Percentiles rank a stretch among this genome's conserved stretches.
phyloP scores from a whole-genome alignment of 2,888 invertebrate species.

The Eupsilia transversa region DNA sequence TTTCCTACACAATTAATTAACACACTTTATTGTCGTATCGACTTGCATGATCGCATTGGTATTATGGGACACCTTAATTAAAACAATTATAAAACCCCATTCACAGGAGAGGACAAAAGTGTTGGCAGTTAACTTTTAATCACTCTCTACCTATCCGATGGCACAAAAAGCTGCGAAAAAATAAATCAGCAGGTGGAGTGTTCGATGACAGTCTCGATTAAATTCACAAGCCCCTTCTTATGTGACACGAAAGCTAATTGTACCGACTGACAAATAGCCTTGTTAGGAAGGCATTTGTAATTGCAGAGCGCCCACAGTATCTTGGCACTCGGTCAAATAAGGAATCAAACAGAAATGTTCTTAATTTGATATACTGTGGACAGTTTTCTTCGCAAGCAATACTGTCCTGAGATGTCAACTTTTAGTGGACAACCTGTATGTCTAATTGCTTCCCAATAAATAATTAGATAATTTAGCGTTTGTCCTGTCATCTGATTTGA shows the following conservation, averaged over 20 bases:
- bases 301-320: constrained; percentile 29
- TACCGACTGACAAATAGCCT: constrained; percentile 64
- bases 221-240: constrained; percentile 57
- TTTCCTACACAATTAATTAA: background rate
- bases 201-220: constrained; percentile 64
- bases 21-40: background rate
- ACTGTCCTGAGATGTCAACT: background rate
- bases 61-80: constrained; percentile 17
- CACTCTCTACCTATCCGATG: constrained; percentile 27
- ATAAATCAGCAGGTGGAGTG: constrained; percentile 67
- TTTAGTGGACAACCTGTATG: constrained; percentile 29
- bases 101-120: constrained; percentile 31
- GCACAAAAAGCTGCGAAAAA: constrained; percentile 49
- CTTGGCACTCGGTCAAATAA: constrained; percentile 28
- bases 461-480: constrained; percentile 20
- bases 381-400: constrained; percentile 7
- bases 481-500: background rate
- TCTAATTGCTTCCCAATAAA: constrained; percentile 50
- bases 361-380: background rate
- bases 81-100: constrained; percentile 29
- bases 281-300: constrained; percentile 63
- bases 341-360: constrained; percentile 12
- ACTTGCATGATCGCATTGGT: background rate
- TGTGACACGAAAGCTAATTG: constrained; percentile 63
- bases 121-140: constrained; percentile 50